These are phyloP conservation scores for Cephalopterus ornatus DNA, from an alignment of 2,113 vertebrate species.

Conservation along the genomic window DNA sequence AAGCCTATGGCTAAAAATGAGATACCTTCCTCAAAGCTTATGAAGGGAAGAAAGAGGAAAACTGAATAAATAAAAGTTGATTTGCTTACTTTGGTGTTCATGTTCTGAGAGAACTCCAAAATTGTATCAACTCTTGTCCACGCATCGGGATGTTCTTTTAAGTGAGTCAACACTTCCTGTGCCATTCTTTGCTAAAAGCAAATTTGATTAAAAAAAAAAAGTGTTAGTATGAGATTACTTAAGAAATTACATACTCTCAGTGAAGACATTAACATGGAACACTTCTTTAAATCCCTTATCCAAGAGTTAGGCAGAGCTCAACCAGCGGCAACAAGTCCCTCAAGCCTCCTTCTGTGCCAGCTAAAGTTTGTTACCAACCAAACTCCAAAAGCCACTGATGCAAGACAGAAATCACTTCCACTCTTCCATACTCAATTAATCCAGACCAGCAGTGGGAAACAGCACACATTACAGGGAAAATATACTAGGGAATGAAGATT, in stretches of 20 bases:
- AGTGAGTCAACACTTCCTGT: slow-evolving; percentile 95
- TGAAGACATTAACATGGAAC: not conserved
- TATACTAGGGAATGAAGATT: not conserved
- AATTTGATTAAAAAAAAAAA: not conserved
- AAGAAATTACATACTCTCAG: not conserved
- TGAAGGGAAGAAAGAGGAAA: slow-evolving; percentile 74
- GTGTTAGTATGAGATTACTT: not conserved
- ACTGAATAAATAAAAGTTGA: slow-evolving; percentile 61
- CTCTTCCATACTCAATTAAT: not conserved
- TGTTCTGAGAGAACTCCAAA: slow-evolving; percentile 98
- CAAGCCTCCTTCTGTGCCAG: not conserved
- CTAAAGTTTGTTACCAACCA: not conserved
- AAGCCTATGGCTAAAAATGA: slow-evolving; percentile 67
- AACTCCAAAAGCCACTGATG: not conserved
- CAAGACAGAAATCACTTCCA: not conserved
- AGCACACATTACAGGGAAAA: not conserved
- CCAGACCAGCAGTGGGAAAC: not conserved
- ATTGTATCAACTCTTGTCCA: slow-evolving; percentile 99
- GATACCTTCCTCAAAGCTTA: slow-evolving; percentile 90
- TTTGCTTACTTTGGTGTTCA: slow-evolving; percentile 96
- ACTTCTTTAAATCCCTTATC: not conserved
- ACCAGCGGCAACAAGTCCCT: not conserved
- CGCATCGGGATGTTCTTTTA: slow-evolving; percentile 97
- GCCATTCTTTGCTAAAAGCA: slow-evolving; percentile 92
- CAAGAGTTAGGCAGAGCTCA: not conserved